Evolutionary conservation across 2,888 invertebrate species (phyloP), one percentile per base, ranked within the genome.

Genomic region (Phrixothrix hirtus): DNA sequence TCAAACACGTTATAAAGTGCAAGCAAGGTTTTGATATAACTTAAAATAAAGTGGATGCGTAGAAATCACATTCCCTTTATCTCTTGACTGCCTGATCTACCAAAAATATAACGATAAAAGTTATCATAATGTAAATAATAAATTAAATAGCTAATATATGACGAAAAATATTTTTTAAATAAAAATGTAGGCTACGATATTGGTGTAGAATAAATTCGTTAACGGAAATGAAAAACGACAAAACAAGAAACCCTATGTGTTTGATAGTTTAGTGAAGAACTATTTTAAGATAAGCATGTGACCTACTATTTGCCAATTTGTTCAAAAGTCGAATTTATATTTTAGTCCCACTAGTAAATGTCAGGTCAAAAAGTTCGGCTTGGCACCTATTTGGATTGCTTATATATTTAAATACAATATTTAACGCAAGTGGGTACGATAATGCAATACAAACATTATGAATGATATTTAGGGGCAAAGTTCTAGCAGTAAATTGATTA

Each of bases 271-370:
- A 44, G 27, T 17, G 49, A 35, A 42, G 43, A 41, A 47, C 54
- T 59, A 61, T 59, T 59, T 59, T 53, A 47, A 56, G 60, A 51
- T 35, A 34, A 56, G 45, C 63, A 63, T 60, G 63, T 61, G 63
- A 63, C 60, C 58, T 43, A 48, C 54, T 57, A 55, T 57, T 55
- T 61, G 63, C 59, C 63, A 63, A 60, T 60, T 58, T 56, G 52
- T 55, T 54, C 52, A 55, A 39, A 48, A 57, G 59, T 49, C 61
- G 52, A 57, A 51, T 57, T 55, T 58, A 59, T 63, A 61, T 59
- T 63, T 60, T 58, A 57, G 58, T 58, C 46, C 58, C 49, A 31
- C 54, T 29, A 50, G 43, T 65, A 63, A 65, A 65, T 65, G 65
- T 63, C 65, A 65, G 51, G 58, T 60, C 55, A 60, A 50, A 49